A percentile compares a stretch with the other conserved stretches of the same genome.
Evolutionary conservation across 2,888 invertebrate species (phyloP).

Genomic region (Mimumesa dahlbomi): DNA sequence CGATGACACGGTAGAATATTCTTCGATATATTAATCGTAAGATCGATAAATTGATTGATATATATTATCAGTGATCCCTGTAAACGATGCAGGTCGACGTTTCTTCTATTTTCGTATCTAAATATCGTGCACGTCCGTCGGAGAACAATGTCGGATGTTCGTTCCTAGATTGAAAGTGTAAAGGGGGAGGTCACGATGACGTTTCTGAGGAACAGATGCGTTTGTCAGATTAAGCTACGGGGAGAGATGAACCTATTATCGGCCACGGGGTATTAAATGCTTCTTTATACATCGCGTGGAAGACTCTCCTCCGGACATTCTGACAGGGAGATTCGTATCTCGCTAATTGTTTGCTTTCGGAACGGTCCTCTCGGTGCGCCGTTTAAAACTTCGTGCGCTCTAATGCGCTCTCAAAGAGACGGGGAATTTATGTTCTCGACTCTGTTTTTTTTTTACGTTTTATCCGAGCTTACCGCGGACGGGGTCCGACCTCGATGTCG

Average conservation of each 20-base stretch:
- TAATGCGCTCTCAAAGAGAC: too few species aligned
- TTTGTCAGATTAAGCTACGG: constrained; percentile 20
- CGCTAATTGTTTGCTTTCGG: constrained; percentile 39
- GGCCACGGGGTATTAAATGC: constrained; percentile 20
- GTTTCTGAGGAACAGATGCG: constrained; percentile 17
- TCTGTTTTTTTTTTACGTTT: too few species aligned
- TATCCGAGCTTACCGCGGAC: too few species aligned
- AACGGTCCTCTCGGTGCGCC: not conserved
- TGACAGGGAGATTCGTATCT: constrained; percentile 23
- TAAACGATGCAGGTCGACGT: too few species aligned
- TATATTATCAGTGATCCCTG: too few species aligned
- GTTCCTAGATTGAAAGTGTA: not conserved
- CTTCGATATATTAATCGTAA: too few species aligned
- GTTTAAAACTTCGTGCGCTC: constrained; percentile 19
- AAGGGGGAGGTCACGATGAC: constrained; percentile 4
- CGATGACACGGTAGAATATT: too few species aligned
- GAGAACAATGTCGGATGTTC: constrained; percentile 11
- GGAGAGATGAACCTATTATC: constrained; percentile 22
- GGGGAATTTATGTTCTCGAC: too few species aligned
- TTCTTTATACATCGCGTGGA: constrained; percentile 1
- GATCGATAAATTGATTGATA: too few species aligned
- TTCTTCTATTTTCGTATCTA: too few species aligned
- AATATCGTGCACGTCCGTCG: too few species aligned
- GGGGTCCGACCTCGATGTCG: too few species aligned
- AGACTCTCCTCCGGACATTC: not conserved